Conservation (phyloP, 2,113 vertebrate species). For the Kobus ellipsiprymnus region DNA sequence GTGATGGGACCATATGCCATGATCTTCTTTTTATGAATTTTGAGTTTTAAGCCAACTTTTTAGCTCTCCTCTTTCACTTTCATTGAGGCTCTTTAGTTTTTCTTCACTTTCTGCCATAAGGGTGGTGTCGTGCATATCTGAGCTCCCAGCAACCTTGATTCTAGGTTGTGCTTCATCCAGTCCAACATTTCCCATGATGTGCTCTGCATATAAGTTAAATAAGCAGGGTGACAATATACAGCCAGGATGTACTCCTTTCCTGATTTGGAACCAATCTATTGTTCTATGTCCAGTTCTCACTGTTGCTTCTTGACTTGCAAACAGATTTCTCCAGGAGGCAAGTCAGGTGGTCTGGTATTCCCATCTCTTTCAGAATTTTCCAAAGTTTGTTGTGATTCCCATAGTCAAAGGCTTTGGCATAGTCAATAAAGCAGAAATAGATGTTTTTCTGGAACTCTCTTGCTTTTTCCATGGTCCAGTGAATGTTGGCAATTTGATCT, state of each 20-base stretch:
- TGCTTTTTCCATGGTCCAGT: accelerated
- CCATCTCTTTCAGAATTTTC: background rate
- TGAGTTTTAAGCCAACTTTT: background rate
- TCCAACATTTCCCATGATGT: background rate
- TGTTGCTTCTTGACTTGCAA: background rate
- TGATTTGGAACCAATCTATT: background rate
- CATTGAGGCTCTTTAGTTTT: background rate
- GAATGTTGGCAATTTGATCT: background rate
- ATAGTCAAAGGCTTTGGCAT: background rate
- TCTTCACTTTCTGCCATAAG: background rate
- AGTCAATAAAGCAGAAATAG: background rate
- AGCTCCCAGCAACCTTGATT: background rate
- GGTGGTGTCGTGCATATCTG: background rate
- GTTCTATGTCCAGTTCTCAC: background rate
- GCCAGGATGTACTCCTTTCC: accelerated
- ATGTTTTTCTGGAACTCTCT: background rate
- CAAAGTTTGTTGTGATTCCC: background rate
- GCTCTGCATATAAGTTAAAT: background rate
- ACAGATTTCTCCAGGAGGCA: background rate
- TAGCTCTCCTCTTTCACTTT: background rate
- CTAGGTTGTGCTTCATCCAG: background rate
- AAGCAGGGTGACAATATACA: background rate
- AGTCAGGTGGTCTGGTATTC: background rate
- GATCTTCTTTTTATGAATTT: background rate
- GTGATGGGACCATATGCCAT: background rate